A percentile compares a stretch with the other conserved stretches of the same genome.
phyloP scores from a whole-genome alignment of 2,113 vertebrate species.

The Clarias gariepinus region DNA sequence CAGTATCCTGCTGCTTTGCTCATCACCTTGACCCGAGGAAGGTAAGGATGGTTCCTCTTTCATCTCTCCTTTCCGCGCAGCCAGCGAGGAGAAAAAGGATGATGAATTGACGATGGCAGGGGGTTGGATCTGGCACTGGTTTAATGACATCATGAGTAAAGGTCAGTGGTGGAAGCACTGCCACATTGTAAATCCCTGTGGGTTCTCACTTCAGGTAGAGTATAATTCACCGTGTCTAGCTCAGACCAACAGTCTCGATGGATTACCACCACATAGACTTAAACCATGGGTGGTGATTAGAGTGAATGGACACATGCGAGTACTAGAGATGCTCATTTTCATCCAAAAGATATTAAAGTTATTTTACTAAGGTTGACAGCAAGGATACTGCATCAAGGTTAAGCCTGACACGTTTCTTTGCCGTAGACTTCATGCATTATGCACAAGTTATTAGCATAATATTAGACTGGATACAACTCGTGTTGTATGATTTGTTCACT shows the following conservation, averaged over 20 bases:
- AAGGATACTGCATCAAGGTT: not conserved
- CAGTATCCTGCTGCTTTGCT: not conserved
- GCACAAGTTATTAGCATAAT: constrained; percentile 36
- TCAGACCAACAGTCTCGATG: not conserved
- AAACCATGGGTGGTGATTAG: not conserved
- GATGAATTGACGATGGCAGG: not conserved
- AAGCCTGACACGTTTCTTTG: constrained; percentile 28
- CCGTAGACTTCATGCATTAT: constrained; percentile 41
- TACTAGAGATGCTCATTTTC: not conserved
- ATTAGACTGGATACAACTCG: not conserved
- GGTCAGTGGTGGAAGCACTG: not conserved
- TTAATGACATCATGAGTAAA: constrained; percentile 29
- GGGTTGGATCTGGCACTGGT: not conserved
- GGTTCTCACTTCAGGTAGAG: not conserved
- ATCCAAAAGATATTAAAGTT: not conserved
- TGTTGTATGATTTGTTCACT: not conserved
- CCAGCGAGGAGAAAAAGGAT: not conserved
- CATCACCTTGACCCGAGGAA: not conserved
- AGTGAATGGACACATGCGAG: not conserved
- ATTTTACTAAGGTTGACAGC: constrained; percentile 16
- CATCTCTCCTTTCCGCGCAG: not conserved
- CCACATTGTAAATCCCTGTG: constrained; percentile 16
- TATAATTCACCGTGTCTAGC: not conserved
- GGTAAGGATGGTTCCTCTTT: not conserved
- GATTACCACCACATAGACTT: not conserved